Percentiles rank a stretch among this genome's conserved stretches.
Evolutionary conservation across 2,797 vertebrate species (phyloP).

Genomic region (Catostomus latipinnis): DNA sequence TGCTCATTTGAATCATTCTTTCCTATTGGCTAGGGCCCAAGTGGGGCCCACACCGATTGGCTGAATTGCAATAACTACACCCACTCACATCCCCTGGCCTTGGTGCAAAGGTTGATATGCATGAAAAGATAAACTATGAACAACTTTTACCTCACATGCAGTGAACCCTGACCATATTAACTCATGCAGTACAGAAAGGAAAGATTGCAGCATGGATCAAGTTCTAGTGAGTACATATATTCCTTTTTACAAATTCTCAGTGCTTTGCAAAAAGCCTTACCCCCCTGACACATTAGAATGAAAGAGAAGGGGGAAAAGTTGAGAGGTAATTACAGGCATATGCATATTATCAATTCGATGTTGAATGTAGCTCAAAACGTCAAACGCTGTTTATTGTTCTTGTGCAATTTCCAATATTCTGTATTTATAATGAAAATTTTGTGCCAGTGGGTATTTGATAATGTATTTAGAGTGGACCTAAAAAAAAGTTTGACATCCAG

Average conservation of each 20-base stretch:
- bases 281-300: slow-evolving; percentile 10
- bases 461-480: background rate
- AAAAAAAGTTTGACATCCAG: no score
- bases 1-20: slow-evolving; percentile 1
- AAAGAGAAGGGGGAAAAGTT: background rate
- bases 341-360: background rate
- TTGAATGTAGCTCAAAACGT: slow-evolving; percentile 11
- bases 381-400: background rate
- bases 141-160: background rate
- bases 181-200: background rate
- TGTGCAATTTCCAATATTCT: background rate
- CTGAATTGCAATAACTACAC: background rate
- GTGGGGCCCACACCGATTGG: slow-evolving; percentile 36
- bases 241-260: background rate
- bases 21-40: slow-evolving; percentile 35
- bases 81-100: slow-evolving; percentile 12
- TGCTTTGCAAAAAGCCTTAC: background rate
- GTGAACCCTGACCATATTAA: slow-evolving; percentile 5
- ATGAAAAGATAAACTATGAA: background rate
- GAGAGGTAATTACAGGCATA: background rate
- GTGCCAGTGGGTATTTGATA: background rate
- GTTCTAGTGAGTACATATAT: slow-evolving; percentile 51
- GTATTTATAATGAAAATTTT: background rate
- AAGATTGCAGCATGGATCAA: slow-evolving; percentile 47
- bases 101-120: slow-evolving; percentile 56